These are phyloP conservation scores for Myotis daubentonii DNA, from an alignment of 2,797 vertebrate species.

Conservation along the genomic window DNA sequence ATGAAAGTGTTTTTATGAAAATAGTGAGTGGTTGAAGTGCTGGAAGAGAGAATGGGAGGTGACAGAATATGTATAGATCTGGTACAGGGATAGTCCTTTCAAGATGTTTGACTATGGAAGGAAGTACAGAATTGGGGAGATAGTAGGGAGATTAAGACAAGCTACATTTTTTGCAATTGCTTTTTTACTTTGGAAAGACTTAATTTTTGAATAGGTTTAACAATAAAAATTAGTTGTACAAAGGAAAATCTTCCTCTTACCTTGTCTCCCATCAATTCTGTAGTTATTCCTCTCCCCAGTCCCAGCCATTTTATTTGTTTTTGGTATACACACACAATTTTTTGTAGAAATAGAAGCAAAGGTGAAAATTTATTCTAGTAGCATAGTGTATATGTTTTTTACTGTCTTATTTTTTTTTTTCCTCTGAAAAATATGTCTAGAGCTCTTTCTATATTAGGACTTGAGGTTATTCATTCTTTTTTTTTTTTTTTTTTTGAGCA, in stretches of 20 bases:
- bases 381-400: neutral
- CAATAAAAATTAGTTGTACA: neutral
- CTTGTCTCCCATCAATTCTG: neutral
- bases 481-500: neutral
- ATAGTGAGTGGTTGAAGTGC: neutral
- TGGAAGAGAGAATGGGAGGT: neutral
- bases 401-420: conserved; percentile 3
- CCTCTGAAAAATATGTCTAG: neutral
- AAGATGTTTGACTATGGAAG: neutral
- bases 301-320: neutral
- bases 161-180: neutral
- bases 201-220: neutral
- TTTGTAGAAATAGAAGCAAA: neutral
- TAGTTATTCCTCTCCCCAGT: neutral
- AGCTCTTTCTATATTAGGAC: neutral
- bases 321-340: neutral
- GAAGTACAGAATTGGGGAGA: neutral
- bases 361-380: neutral
- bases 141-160: neutral
- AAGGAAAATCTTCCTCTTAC: neutral
- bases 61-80: neutral
- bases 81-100: neutral
- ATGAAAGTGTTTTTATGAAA: neutral
- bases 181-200: neutral
- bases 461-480: neutral